These are phyloP conservation scores for Eurois occulta DNA, from an alignment of 2,888 invertebrate species.

Conservation along the genomic window DNA sequence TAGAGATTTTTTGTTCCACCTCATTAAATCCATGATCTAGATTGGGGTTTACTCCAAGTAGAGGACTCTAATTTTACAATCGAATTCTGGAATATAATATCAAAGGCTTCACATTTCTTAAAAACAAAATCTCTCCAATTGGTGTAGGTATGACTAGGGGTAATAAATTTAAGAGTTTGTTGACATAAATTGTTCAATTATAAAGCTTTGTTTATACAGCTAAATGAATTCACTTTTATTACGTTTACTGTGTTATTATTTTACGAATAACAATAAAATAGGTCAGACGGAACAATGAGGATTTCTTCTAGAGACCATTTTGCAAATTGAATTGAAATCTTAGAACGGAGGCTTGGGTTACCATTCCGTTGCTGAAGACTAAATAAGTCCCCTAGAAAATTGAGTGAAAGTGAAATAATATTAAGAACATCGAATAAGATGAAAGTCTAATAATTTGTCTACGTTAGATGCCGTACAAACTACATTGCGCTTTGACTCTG, in stretches of 20 bases:
- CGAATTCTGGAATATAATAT: not conserved
- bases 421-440: not conserved
- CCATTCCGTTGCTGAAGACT: slow-evolving; percentile 7
- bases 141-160: not conserved
- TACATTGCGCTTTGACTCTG: not conserved
- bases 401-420: not conserved
- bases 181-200: slow-evolving; percentile 2
- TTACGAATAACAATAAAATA: slow-evolving; percentile 40
- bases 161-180: not conserved
- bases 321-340: slow-evolving; percentile 58
- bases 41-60: no score
- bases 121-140: not conserved
- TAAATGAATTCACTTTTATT: slow-evolving; percentile 19
- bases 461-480: not conserved
- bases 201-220: slow-evolving; percentile 10
- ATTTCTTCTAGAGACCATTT: slow-evolving; percentile 41
- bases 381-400: slow-evolving; percentile 33
- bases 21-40: not conserved
- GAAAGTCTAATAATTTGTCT: not conserved
- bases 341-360: slow-evolving; percentile 11
- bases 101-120: not conserved
- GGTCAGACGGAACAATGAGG: slow-evolving; percentile 34
- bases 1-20: no score
- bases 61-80: not conserved
- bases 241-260: slow-evolving; percentile 25